Base-by-base conservation (phyloP, 2,888 invertebrate genomes). In the Chrysolina haemoptera region DNA sequence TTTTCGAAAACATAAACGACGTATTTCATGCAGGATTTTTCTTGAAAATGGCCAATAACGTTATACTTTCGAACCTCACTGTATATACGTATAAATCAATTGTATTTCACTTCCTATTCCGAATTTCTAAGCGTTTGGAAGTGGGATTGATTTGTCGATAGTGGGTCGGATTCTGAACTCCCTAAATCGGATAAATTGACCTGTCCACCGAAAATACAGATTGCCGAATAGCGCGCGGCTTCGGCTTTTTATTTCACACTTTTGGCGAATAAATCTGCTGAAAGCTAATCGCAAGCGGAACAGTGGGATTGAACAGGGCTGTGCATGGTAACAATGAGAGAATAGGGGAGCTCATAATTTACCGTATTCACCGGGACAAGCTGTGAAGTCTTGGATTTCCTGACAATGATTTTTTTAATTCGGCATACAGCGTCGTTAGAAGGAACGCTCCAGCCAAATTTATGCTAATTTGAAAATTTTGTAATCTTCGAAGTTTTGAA, bases 1-100 rank as follows among this genome's bases (percentile, higher is more conserved):
- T n/a, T n/a, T n/a, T n/a, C n/a, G n/a, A n/a, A n/a, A n/a, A n/a
- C n/a, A n/a, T n/a, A n/a, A n/a, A n/a, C n/a, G n/a, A n/a, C n/a
- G n/a, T n/a, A n/a, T n/a, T n/a, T n/a, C n/a, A n/a, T n/a, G n/a
- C n/a, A n/a, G n/a, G n/a, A n/a, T n/a, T n/a, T n/a, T n/a, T n/a
- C n/a, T n/a, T n/a, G n/a, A n/a, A n/a, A n/a, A n/a, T n/a, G n/a
- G n/a, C n/a, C n/a, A n/a, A n/a, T n/a, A 27, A 27, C 27, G 27
- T 27, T 27, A 27, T 27, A 27, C n/a, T n/a, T n/a, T n/a, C n/a
- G n/a, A n/a, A n/a, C n/a, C n/a, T n/a, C n/a, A n/a, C n/a, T n/a
- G n/a, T n/a, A n/a, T n/a, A n/a, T n/a, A n/a, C n/a, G n/a, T n/a
- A 18, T 35, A 53, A 22, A 53, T 53, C 53, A 53, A 53, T 53